Evolutionary conservation across 2,888 invertebrate genomes (phyloP), one percentile per base, ranked within the genome.

Genomic region (Gymnoscelis rufifasciata): DNA sequence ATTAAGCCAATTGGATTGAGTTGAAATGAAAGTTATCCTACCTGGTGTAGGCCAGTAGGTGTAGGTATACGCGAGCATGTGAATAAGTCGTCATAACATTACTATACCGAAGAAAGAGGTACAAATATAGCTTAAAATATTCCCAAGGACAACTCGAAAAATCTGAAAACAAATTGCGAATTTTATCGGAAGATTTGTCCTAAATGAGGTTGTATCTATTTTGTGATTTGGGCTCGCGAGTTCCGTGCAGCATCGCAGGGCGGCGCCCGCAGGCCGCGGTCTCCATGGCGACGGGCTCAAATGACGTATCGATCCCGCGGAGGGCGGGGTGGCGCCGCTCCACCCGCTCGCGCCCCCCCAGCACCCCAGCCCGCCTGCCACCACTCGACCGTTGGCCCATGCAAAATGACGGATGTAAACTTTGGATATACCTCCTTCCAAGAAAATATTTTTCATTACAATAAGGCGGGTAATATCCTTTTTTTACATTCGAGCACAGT

Each of bases 341-440:
- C 83, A 78, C 83, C 83, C 79, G 81, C 75, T 50, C 76, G 73
- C 71, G 68, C 64, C 74, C 77, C 79, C 77, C 80, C 69, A 63
- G 72, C 75, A 74, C 80, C 79, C 81, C 81, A 67, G 72, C 50
- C 26, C 42, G 46, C 80, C 77, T 40, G 62, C 78, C 74, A 68
- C 78, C 78, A 80, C 78, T 81, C 83, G 83, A 83, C 84, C 86
- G 83, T 82, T 83, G 86, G 87, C 88, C 87, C 88, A 87, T 88
- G 87, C 87, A 87, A 88, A 87, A 87, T 87, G 87, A 87, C 86
- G 87, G 84, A 88, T 88, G 88, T 88, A 87, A 87, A 87, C 79
- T 87, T 88, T 83, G 83, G 83, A 84, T 86, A 81, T 81, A 78
- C 81, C 84, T 83, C 82, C 87, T 88, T 84, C 70, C 71, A 78